phyloP scores from a whole-genome alignment of 1,140 invertebrate species.

The Drosophila pectinifera region DNA sequence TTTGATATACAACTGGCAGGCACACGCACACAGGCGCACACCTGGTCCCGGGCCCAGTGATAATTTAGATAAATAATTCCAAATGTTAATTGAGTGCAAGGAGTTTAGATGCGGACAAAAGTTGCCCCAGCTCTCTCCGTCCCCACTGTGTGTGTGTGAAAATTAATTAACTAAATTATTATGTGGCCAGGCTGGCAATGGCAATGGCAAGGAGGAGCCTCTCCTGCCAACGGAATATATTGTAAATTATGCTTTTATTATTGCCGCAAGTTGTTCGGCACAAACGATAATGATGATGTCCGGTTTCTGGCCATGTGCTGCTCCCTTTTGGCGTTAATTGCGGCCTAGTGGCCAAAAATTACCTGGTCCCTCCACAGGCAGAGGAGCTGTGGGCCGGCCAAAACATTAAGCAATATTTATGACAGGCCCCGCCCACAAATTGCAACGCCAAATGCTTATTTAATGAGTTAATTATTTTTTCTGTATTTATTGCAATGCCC shows the following conservation, averaged over 20 bases:
- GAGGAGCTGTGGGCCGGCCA: background rate
- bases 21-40: conserved; percentile 12
- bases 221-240: conserved; percentile 48
- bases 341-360: conserved; percentile 72
- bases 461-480: conserved; percentile 84
- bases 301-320: conserved; percentile 57
- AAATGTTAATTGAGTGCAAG: conserved; percentile 82
- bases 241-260: conserved; percentile 82
- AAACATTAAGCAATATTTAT: conserved; percentile 80
- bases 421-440: conserved; percentile 57
- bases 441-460: conserved; percentile 80
- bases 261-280: conserved; percentile 73
- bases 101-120: conserved; percentile 62
- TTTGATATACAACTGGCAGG: conserved; percentile 33
- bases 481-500: conserved; percentile 75
- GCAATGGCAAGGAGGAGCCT: background rate
- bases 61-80: conserved; percentile 81
- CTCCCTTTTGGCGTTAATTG: conserved; percentile 62
- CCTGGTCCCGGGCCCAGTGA: conserved; percentile 22
- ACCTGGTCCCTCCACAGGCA: conserved; percentile 41
- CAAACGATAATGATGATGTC: conserved; percentile 73
- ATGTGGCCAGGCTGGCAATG: conserved; percentile 47
- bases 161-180: conserved; percentile 83
- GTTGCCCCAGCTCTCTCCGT: conserved; percentile 25
- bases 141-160: conserved; percentile 53